A percentile compares a stretch with the other conserved stretches of the same genome.
Evolutionary conservation across 2,113 vertebrate genomes (phyloP).

Genomic region (Nycticebus coucang): DNA sequence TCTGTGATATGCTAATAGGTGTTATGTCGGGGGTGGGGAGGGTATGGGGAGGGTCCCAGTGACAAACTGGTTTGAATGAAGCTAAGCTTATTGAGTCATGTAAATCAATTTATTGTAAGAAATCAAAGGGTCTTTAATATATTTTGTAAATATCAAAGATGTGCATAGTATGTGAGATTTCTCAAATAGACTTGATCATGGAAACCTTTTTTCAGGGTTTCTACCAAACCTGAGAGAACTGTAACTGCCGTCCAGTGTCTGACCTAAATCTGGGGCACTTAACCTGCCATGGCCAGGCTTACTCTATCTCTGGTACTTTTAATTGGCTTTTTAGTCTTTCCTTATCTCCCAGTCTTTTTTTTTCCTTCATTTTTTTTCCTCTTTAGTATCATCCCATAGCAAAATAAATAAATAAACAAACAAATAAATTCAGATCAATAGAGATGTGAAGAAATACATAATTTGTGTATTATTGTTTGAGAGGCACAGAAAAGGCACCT

Average conservation of each 20-base stretch:
- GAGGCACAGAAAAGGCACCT: neutral
- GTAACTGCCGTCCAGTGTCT: neutral
- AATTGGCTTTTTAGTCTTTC: neutral
- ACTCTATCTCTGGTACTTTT: neutral
- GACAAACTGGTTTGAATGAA: neutral
- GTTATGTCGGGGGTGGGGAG: neutral
- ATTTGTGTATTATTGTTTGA: neutral
- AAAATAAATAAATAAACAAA: neutral
- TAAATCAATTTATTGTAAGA: neutral
- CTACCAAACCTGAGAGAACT: constrained; percentile 29
- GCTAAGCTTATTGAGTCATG: neutral
- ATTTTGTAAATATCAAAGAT: neutral
- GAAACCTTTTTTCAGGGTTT: constrained; percentile 11
- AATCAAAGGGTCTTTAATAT: neutral
- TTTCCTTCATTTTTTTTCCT: neutral
- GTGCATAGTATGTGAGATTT: neutral
- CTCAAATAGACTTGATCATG: neutral
- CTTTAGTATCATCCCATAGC: neutral
- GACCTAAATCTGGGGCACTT: constrained; percentile 44
- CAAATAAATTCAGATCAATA: neutral
- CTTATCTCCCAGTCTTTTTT: neutral
- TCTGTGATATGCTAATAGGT: neutral
- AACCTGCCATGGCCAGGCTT: neutral
- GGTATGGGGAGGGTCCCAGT: neutral
- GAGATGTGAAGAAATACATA: neutral